phyloP scores from a whole-genome alignment of 2,113 vertebrate species.

The Alligator sinensis region DNA sequence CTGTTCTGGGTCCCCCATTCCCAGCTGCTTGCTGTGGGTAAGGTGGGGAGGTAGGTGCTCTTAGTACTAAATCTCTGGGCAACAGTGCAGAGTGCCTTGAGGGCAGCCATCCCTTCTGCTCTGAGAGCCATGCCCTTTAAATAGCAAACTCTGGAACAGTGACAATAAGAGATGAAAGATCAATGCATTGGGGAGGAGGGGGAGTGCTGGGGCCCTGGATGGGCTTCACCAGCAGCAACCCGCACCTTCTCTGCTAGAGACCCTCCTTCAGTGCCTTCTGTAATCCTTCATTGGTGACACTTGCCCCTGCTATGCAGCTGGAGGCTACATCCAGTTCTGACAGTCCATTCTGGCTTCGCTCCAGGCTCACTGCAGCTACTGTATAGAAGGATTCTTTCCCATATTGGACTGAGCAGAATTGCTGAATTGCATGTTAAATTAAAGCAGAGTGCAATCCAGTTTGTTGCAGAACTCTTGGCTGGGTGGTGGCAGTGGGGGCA shows the following conservation, averaged over 20 bases:
- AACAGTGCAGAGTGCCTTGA: neutral
- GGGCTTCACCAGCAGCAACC: neutral
- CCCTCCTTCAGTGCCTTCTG: neutral
- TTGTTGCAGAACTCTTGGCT: neutral
- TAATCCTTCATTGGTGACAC: neutral
- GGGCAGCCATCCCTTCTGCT: neutral
- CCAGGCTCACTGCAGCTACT: neutral
- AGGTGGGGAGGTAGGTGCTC: neutral
- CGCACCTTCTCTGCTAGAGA: neutral
- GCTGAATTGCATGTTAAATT: neutral
- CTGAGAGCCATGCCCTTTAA: neutral
- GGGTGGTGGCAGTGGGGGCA: neutral
- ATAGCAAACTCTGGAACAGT: neutral
- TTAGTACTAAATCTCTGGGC: neutral
- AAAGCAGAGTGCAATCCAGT: neutral
- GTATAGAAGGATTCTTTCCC: neutral
- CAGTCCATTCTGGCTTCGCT: neutral
- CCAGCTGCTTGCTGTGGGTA: neutral
- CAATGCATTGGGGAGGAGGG: too few species aligned
- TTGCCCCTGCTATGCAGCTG: neutral
- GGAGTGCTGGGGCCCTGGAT: too few species aligned
- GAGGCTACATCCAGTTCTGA: neutral
- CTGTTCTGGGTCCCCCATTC: neutral
- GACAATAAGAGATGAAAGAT: neutral
- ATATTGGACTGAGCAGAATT: neutral